Conservation (phyloP, 2,888 invertebrate species). For the Zele albiditarsus region DNA sequence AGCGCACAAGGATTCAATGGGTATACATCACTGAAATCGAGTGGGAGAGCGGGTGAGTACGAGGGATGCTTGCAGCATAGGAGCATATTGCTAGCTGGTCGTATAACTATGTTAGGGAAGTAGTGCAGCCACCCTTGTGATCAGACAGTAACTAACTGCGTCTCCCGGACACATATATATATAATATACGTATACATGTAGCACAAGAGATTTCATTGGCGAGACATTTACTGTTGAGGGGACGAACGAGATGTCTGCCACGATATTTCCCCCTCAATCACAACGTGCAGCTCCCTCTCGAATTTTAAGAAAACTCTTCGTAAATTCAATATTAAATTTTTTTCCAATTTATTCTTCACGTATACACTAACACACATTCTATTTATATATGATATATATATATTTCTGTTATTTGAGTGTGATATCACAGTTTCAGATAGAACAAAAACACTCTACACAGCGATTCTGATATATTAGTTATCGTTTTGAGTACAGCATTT, state of each 20-base stretch:
- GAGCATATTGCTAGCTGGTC: slow-evolving; percentile 47
- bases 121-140: slow-evolving; percentile 64
- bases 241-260: neutral
- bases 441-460: too few relatives aligned
- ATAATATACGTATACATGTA: slow-evolving; percentile 5
- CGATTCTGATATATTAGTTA: too few relatives aligned
- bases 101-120: slow-evolving; percentile 66
- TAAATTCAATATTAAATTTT: neutral
- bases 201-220: slow-evolving; percentile 26
- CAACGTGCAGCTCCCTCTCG: neutral
- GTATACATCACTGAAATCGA: slow-evolving; percentile 18
- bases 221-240: neutral
- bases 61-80: slow-evolving; percentile 28
- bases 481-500: too few relatives aligned
- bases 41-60: neutral
- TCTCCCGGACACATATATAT: slow-evolving; percentile 53
- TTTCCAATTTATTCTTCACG: too few relatives aligned
- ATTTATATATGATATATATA: too few relatives aligned
- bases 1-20: slow-evolving; percentile 40
- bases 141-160: slow-evolving; percentile 65
- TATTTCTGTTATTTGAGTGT: too few relatives aligned
- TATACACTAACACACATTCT: too few relatives aligned
- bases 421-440: too few relatives aligned
- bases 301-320: neutral
- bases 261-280: neutral